A percentile compares a stretch with the other conserved stretches of the same genome.
These are phyloP conservation scores for Aromia moschata DNA, from an alignment of 2,888 invertebrate species.

Conservation along the genomic window DNA sequence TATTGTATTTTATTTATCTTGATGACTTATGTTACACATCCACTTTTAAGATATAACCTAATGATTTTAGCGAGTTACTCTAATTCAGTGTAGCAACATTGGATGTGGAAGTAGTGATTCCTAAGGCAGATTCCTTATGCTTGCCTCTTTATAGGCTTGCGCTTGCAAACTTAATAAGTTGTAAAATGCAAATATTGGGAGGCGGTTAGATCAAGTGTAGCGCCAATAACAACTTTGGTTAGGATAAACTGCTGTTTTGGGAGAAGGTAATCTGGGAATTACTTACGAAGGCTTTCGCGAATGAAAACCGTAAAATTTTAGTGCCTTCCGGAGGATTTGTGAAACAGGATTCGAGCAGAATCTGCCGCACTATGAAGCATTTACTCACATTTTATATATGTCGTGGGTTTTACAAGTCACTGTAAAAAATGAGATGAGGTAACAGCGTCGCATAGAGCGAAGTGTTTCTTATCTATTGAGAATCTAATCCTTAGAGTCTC, in stretches of 20 bases:
- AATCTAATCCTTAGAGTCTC: too few relatives aligned
- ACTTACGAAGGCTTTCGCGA: background rate
- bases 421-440: too few relatives aligned
- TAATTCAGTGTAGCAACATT: too few relatives aligned
- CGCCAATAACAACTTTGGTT: slow-evolving; percentile 1
- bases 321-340: background rate
- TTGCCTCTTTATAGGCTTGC: slow-evolving; percentile 1
- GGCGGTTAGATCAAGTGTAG: background rate
- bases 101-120: too few relatives aligned
- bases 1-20: too few relatives aligned
- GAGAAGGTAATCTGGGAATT: background rate
- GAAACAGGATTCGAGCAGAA: background rate
- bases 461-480: too few relatives aligned
- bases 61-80: too few relatives aligned
- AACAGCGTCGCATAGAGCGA: too few relatives aligned
- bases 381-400: background rate
- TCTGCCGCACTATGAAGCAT: background rate
- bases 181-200: slow-evolving; percentile 5
- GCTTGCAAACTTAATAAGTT: slow-evolving; percentile 4
- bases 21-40: too few relatives aligned
- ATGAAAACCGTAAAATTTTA: slow-evolving; percentile 1
- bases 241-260: background rate
- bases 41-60: too few relatives aligned
- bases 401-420: too few relatives aligned
- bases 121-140: background rate